Percentiles rank a stretch among this genome's conserved stretches.
Conservation (phyloP, 1,140 invertebrate genomes). For the Cotesia chilonis region DNA sequence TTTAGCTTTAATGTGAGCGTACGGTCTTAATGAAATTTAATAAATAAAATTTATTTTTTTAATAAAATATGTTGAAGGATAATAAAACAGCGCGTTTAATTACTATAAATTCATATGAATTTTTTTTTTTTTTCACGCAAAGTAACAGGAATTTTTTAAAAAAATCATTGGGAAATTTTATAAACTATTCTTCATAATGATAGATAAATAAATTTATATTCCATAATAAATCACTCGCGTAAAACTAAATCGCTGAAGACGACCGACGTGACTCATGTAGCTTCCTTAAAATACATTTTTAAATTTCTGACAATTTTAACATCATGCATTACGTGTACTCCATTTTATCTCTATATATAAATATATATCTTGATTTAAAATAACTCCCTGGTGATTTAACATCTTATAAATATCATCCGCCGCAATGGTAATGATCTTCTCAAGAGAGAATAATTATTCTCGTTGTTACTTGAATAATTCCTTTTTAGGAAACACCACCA, state of each 20-base stretch:
- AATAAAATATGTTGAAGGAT: neutral
- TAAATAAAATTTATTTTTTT: neutral
- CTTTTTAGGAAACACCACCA: conserved; percentile 9
- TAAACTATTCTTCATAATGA: no score
- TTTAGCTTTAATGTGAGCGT: conserved; percentile 47
- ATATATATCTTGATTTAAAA: no score
- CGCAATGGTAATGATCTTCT: neutral
- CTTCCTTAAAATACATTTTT: conserved; percentile 4
- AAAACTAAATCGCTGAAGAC: no score
- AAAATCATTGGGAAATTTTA: no score
- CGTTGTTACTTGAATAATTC: conserved; percentile 30
- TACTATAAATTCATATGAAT: neutral
- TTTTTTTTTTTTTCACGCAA: no score
- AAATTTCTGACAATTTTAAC: neutral
- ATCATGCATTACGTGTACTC: no score
- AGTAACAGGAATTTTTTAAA: no score
- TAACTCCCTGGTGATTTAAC: no score
- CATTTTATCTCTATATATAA: no score
- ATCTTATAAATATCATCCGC: no score
- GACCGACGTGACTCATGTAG: neutral
- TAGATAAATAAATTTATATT: no score
- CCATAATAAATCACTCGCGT: no score
- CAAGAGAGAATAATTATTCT: neutral
- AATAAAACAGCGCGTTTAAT: neutral
- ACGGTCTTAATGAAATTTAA: conserved; percentile 47